phyloP scores from a whole-genome alignment of 1,140 invertebrate genomes.

The Zaprionus vittiger region DNA sequence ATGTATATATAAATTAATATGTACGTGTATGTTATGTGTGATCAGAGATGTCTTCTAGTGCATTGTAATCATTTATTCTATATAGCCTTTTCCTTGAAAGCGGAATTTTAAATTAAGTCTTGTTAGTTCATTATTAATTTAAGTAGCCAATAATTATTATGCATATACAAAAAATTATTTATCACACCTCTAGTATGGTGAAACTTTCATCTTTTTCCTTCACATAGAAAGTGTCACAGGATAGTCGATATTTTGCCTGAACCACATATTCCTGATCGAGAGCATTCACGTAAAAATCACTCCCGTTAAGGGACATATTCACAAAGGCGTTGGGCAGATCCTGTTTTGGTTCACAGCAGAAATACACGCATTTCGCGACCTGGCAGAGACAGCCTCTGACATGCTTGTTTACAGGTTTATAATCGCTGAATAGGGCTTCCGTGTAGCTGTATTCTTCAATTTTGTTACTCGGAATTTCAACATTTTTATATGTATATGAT shows the following conservation, averaged over 20 bases:
- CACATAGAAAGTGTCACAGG: not conserved
- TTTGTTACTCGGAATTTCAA: constrained; percentile 7
- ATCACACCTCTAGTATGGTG: not conserved
- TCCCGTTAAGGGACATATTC: not conserved
- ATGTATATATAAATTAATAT: too few species aligned
- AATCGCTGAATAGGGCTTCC: not conserved
- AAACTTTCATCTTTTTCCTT: not conserved
- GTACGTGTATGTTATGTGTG: too few species aligned
- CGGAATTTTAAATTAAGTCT: too few species aligned
- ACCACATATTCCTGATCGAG: not conserved
- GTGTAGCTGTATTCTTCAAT: not conserved
- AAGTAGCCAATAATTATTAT: not conserved
- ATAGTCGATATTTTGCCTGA: not conserved
- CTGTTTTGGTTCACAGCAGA: constrained; percentile 7
- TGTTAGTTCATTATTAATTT: too few species aligned
- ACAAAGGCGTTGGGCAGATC: not conserved
- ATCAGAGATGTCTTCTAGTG: too few species aligned
- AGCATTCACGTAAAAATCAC: not conserved
- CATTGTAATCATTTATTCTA: too few species aligned
- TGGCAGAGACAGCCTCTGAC: constrained; percentile 12
- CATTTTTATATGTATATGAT: constrained; percentile 10
- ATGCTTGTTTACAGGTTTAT: not conserved
- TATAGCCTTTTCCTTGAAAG: too few species aligned
- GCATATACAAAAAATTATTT: not conserved
- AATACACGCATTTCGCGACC: not conserved